These are phyloP conservation scores for Eutolmus rufibarbis DNA, from an alignment of 2,888 invertebrate genomes.

Conservation along the genomic window DNA sequence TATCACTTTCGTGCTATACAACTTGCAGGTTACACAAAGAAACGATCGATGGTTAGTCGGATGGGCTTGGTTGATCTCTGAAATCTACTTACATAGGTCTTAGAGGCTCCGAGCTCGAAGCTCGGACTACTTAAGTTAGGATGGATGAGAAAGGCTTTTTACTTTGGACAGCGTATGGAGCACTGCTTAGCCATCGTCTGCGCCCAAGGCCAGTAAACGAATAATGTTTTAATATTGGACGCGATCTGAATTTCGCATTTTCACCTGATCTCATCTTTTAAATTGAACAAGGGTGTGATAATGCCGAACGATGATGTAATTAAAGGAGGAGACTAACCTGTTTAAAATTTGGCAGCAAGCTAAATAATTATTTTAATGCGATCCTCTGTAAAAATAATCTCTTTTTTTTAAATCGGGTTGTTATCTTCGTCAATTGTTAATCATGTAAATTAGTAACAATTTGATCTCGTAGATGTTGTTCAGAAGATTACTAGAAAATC, in stretches of 20 bases:
- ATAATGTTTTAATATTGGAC: background rate
- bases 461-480: background rate
- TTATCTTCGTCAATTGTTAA: no score
- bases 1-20: slow-evolving; percentile 19
- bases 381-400: background rate
- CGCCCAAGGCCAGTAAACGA: background rate
- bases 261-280: background rate
- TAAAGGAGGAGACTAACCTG: background rate
- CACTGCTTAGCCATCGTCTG: background rate
- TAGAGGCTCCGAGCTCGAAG: background rate
- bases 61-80: slow-evolving; percentile 36
- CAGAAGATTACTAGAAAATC: no score
- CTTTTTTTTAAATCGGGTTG: no score
- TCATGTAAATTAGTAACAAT: background rate
- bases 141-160: slow-evolving; percentile 19
- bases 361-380: background rate
- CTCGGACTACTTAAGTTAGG: background rate
- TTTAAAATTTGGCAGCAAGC: background rate
- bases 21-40: slow-evolving; percentile 7
- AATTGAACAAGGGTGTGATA: background rate
- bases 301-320: background rate
- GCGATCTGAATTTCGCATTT: background rate
- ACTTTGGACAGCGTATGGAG: background rate
- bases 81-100: no score
- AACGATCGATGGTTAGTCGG: slow-evolving; percentile 22